Percentiles rank a stretch among this genome's conserved stretches.
phyloP scores from a whole-genome alignment of 2,113 vertebrate genomes.

The Cephalophus harveyi region DNA sequence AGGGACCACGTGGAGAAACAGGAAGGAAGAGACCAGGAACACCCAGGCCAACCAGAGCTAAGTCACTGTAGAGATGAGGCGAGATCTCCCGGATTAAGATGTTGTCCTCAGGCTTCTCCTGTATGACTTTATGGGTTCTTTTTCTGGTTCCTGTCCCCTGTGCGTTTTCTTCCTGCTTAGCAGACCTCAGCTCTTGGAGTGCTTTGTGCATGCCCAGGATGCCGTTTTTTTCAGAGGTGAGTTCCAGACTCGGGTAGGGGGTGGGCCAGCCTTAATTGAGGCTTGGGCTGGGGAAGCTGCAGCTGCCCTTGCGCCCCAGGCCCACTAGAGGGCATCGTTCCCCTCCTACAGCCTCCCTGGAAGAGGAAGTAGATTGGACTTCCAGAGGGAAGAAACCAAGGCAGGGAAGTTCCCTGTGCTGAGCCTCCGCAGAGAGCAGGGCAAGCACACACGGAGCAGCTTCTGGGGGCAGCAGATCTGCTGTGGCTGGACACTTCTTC shows the following conservation, averaged over 20 bases:
- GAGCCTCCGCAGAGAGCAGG: neutral
- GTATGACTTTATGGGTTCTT: neutral
- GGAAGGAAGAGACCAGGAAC: neutral
- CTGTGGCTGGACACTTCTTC: neutral
- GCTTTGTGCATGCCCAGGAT: neutral
- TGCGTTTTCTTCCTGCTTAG: neutral
- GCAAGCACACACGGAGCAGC: no score
- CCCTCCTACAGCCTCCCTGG: neutral
- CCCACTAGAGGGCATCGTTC: constrained; percentile 54
- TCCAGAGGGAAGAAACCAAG: neutral
- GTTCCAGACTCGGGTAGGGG: neutral
- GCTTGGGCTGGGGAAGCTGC: neutral
- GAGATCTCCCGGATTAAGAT: neutral
- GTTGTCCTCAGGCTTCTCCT: neutral
- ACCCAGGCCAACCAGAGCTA: neutral
- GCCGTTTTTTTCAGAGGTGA: neutral
- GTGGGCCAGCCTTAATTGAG: neutral
- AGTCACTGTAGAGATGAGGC: neutral
- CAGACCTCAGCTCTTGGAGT: neutral
- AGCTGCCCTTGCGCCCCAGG: neutral
- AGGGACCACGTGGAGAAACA: neutral
- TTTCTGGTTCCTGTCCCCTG: neutral
- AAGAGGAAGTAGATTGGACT: neutral
- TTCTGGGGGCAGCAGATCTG: neutral
- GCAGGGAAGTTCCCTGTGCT: neutral